Evolutionary conservation across 2,797 vertebrate species (phyloP).

Genomic region (Protosalanx chinensis): DNA sequence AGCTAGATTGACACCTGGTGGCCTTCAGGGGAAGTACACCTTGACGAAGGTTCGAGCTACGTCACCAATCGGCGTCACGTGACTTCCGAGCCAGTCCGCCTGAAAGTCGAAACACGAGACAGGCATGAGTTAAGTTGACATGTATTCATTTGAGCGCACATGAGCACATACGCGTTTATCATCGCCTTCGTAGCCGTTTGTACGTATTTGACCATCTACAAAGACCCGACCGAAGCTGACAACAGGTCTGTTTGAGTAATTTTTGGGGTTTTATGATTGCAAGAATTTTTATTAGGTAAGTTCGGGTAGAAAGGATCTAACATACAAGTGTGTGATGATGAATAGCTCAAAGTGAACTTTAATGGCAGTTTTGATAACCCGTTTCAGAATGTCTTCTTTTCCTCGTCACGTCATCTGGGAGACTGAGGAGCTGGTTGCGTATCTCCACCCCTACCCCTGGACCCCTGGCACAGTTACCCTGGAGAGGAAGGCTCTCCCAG

Average conservation of each 20-base stretch:
- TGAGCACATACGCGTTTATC: neutral
- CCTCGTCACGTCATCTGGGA: conserved; percentile 65
- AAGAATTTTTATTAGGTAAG: conserved; percentile 27
- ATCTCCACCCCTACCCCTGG: conserved; percentile 71
- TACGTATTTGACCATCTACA: neutral
- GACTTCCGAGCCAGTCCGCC: conserved; percentile 1
- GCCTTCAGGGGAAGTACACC: neutral
- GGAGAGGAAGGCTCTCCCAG: conserved; percentile 43
- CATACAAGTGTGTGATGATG: too few species aligned
- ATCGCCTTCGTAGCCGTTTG: neutral
- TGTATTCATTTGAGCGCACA: too few species aligned
- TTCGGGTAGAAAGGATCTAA: neutral
- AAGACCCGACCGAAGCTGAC: neutral
- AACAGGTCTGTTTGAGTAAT: conserved; percentile 1
- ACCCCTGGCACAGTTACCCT: conserved; percentile 68
- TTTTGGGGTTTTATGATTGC: conserved; percentile 31
- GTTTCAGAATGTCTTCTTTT: conserved; percentile 54
- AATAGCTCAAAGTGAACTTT: too few species aligned
- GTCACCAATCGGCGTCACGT: neutral
- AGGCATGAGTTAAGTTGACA: neutral
- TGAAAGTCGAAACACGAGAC: neutral
- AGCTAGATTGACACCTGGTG: neutral
- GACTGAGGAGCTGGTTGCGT: conserved; percentile 62
- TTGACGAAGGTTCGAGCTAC: neutral
- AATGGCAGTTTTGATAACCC: too few species aligned